Evolutionary conservation across 1,140 invertebrate species (phyloP).

Genomic region (Arctopsyche grandis): DNA sequence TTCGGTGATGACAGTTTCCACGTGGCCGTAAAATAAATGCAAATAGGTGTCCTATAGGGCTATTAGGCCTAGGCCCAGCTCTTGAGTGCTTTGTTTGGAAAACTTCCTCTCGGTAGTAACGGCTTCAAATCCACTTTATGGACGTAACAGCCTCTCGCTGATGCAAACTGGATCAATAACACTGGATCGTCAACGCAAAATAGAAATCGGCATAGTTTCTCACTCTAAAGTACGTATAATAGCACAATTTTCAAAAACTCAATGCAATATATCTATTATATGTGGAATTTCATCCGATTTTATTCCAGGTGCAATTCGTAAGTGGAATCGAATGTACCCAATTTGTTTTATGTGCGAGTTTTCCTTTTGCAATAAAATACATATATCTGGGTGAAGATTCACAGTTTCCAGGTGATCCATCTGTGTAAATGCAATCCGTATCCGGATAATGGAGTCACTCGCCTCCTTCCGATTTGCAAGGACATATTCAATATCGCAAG

Average conservation of each 20-base stretch:
- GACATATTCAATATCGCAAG: slow-evolving; percentile 31
- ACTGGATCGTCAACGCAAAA: no score
- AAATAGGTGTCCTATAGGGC: slow-evolving; percentile 21
- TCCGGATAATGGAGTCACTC: slow-evolving; percentile 49
- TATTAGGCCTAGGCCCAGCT: slow-evolving; percentile 8
- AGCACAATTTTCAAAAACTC: not conserved
- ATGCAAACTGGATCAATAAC: slow-evolving; percentile 22
- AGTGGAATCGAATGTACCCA: no score
- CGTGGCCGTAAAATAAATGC: slow-evolving; percentile 32
- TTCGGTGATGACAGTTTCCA: slow-evolving; percentile 29
- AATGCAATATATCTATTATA: not conserved
- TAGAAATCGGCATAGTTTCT: no score
- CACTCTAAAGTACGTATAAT: no score
- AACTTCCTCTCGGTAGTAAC: not conserved
- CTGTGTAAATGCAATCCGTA: slow-evolving; percentile 46
- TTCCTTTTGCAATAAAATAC: no score
- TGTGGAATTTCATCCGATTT: no score
- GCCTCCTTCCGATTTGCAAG: slow-evolving; percentile 9
- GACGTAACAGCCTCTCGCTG: slow-evolving; percentile 17
- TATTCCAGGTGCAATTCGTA: no score
- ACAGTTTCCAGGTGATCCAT: slow-evolving; percentile 24
- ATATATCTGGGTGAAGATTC: not conserved
- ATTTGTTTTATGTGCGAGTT: no score
- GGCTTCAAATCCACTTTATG: slow-evolving; percentile 36
- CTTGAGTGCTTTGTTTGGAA: slow-evolving; percentile 22